These are phyloP conservation scores for Notechis scutatus DNA, from an alignment of 2,113 vertebrate species.

Conservation along the genomic window DNA sequence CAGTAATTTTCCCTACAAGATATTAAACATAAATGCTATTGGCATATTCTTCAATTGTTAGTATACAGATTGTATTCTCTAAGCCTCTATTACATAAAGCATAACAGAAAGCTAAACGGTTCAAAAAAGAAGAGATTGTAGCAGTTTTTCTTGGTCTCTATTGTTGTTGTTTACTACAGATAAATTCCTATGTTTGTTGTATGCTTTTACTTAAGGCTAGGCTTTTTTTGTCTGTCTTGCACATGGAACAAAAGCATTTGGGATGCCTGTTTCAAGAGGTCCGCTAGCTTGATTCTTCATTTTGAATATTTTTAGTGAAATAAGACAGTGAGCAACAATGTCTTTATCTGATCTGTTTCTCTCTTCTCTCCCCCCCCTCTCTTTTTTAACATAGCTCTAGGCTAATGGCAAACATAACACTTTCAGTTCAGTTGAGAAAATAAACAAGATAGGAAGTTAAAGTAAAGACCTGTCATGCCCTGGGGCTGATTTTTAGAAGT, in stretches of 20 bases:
- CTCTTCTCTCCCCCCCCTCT: neutral
- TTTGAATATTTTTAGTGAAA: conserved; percentile 37
- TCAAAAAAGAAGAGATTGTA: conserved; percentile 8
- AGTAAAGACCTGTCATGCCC: neutral
- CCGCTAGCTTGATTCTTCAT: conserved; percentile 26
- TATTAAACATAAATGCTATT: neutral
- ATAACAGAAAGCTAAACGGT: neutral
- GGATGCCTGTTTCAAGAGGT: neutral
- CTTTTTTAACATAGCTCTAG: neutral
- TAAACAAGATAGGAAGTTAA: neutral
- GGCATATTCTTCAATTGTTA: conserved; percentile 19
- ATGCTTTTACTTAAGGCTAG: conserved; percentile 9
- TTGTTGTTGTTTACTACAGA: conserved; percentile 20
- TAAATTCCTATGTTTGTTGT: conserved; percentile 13
- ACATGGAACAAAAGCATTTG: neutral
- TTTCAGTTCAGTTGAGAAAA: conserved; percentile 13
- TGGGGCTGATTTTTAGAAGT: neutral
- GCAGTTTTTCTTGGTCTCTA: conserved; percentile 23
- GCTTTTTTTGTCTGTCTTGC: conserved; percentile 33
- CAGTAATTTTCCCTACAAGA: conserved; percentile 25
- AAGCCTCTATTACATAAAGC: conserved; percentile 4
- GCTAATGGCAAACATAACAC: neutral
- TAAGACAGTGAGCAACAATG: neutral
- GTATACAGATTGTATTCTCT: conserved; percentile 10
- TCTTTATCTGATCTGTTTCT: neutral